A percentile compares a stretch with the other conserved stretches of the same genome.
These are phyloP conservation scores for Anguilla japonica DNA, from an alignment of 2,113 vertebrate genomes.

Conservation along the genomic window DNA sequence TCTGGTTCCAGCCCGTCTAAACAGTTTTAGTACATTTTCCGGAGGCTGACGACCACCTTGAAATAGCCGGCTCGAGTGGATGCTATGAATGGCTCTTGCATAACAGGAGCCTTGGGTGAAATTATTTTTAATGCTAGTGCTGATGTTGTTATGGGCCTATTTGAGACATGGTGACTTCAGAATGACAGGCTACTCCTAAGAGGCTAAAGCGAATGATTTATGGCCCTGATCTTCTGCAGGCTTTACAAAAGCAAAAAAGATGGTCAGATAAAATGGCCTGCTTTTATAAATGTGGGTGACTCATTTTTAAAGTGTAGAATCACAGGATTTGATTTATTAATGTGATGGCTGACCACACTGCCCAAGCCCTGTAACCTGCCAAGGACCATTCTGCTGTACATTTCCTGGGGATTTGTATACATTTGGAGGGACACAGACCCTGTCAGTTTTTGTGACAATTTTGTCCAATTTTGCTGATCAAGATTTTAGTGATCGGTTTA, in stretches of 20 bases:
- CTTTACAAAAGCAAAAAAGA: conserved; percentile 1
- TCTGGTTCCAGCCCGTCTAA: neutral
- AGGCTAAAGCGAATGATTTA: neutral
- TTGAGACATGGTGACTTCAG: neutral
- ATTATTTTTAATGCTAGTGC: conserved; percentile 4
- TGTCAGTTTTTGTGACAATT: too few species aligned
- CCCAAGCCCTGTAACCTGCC: too few species aligned
- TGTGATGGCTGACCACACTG: neutral
- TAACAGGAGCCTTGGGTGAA: neutral
- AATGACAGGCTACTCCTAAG: conserved; percentile 2
- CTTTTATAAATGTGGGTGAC: neutral
- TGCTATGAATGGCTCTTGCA: conserved; percentile 7
- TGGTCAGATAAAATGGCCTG: neutral
- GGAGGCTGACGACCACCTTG: neutral
- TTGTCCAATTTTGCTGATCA: neutral
- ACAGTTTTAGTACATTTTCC: neutral
- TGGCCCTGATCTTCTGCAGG: neutral
- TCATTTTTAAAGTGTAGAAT: neutral
- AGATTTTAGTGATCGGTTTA: neutral
- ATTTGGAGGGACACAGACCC: too few species aligned
- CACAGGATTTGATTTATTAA: neutral
- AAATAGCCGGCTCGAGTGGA: neutral
- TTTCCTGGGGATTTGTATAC: too few species aligned
- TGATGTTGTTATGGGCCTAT: neutral
- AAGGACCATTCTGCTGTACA: too few species aligned